These are phyloP conservation scores for Zaprionus africanus DNA, from an alignment of 1,140 invertebrate species.

Conservation along the genomic window DNA sequence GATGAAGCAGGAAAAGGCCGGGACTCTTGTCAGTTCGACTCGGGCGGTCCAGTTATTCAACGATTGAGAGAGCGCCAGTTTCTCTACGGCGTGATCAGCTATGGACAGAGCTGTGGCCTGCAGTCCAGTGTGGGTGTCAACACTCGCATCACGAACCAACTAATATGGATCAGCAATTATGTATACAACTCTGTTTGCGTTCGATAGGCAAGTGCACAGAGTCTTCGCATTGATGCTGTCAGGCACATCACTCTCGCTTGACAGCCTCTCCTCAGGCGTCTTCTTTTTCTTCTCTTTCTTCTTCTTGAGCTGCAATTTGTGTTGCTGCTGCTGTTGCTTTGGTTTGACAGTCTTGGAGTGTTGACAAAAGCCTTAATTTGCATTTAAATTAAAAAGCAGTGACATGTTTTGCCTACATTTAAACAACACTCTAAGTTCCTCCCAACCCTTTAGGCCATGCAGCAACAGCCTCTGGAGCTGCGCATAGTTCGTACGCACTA, in stretches of 20 bases:
- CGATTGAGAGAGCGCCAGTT: slow-evolving; percentile 52
- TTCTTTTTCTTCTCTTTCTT: slow-evolving; percentile 12
- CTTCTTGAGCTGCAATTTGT: slow-evolving; percentile 1
- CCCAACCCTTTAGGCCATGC: slow-evolving; percentile 27
- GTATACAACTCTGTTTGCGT: slow-evolving; percentile 55
- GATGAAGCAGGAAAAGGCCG: slow-evolving; percentile 57
- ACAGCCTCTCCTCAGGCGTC: slow-evolving; percentile 22
- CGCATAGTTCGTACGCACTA: slow-evolving; percentile 58
- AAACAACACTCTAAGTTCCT: slow-evolving; percentile 59
- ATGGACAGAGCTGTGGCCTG: slow-evolving; percentile 86
- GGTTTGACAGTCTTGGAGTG: slow-evolving; percentile 61
- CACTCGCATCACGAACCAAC: slow-evolving; percentile 88
- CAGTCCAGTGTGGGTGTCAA: slow-evolving; percentile 87
- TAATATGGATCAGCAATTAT: slow-evolving; percentile 87
- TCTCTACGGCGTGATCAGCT: slow-evolving; percentile 88
- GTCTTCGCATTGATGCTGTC: slow-evolving; percentile 17
- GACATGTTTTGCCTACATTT: slow-evolving; percentile 81
- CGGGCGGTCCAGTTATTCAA: slow-evolving; percentile 75
- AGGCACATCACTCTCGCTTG: slow-evolving; percentile 32
- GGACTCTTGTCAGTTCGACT: slow-evolving; percentile 80
- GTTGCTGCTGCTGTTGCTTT: slow-evolving; percentile 23
- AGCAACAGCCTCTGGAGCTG: slow-evolving; percentile 30
- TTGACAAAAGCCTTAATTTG: slow-evolving; percentile 84
- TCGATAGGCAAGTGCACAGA: slow-evolving; percentile 24
- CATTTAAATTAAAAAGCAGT: slow-evolving; percentile 84